Evolutionary conservation across 2,113 vertebrate species (phyloP), one percentile per base, ranked within the genome.

Genomic region (Chascanopsetta lugubris): DNA sequence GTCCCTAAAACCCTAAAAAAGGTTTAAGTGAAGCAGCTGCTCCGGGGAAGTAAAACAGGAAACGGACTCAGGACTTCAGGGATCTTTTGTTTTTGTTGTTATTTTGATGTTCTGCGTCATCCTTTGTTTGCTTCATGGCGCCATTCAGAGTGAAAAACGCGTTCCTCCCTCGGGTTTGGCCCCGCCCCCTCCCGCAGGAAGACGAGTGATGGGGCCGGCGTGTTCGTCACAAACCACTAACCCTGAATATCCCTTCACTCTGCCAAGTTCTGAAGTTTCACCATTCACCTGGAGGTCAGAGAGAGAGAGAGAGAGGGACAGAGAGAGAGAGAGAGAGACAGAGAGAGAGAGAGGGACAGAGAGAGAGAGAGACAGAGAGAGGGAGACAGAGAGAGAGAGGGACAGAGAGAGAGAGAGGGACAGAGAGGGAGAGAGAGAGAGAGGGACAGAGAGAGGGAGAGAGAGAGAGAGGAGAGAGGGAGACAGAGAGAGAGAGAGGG

Each of bases 171-270:
- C 5, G 38, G 17, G 38, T 40, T 40, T 6, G 38, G n/a, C 38
- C 38, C 11, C 38, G 5, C 15, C 40, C 6, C 40, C 40, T 3
- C 10, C 42, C 2, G n/a, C 42, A 18, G 18, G n/a, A 20, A 2
- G 18, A 20, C 36, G 66, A 73, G 72, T 69, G 67, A 83, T 82
- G 73, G 73, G 56, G 29, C 71, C 71, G 30, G 55, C 38, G 59
- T 55, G 72, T 73, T 63, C 72, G 63, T 84, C 79, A 79, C 84
- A 75, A 75, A 71, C 83, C 75, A 79, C 72, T 62, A 58, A 17
- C 51, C 59, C 29, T 80, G 77, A 75, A 85, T 80, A 42, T 30
- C 57, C 32, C 36, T 43, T 74, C 71, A 34, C 61, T 27, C 26
- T 0, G 62, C 32, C 36, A 5, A 61, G 56, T 42, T 46, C 34